Conservation (phyloP, 1,140 invertebrate species). For the Platorchestia sp. region DNA sequence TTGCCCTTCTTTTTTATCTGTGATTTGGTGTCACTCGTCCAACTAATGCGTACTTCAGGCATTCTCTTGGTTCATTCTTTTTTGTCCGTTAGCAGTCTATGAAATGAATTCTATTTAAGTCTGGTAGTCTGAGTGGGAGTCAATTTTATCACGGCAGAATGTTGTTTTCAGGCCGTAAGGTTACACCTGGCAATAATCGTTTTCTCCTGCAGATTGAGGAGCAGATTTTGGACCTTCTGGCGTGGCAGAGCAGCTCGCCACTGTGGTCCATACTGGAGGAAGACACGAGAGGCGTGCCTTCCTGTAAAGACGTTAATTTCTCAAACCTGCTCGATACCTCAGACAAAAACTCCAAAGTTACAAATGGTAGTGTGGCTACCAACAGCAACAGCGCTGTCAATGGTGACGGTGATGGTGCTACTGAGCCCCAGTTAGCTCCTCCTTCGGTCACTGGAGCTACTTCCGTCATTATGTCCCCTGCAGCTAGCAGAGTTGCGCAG, state of each 20-base stretch:
- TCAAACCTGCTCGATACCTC: slow-evolving; percentile 71
- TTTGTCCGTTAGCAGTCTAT: background rate
- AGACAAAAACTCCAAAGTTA: background rate
- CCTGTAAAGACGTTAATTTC: slow-evolving; percentile 78
- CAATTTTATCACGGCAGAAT: too few species aligned
- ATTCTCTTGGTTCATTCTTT: background rate
- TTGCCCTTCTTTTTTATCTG: too few species aligned
- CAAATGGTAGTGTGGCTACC: background rate
- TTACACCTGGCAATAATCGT: too few species aligned
- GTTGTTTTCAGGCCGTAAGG: too few species aligned
- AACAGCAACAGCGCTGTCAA: background rate
- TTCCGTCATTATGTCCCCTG: background rate
- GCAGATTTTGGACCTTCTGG: slow-evolving; percentile 91
- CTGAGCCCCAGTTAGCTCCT: slow-evolving; percentile 7
- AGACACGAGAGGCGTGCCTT: slow-evolving; percentile 76
- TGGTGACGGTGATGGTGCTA: background rate
- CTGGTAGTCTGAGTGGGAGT: too few species aligned
- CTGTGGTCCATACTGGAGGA: slow-evolving; percentile 85
- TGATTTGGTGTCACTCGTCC: too few species aligned
- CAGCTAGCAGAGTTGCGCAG: background rate
- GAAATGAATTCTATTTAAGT: too few species aligned
- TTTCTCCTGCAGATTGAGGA: slow-evolving; percentile 85
- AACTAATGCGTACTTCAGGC: too few species aligned
- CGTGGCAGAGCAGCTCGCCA: slow-evolving; percentile 89
- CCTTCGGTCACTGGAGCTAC: background rate